phyloP scores from a whole-genome alignment of 2,888 invertebrate genomes.

The Xestobium rufovillosum region DNA sequence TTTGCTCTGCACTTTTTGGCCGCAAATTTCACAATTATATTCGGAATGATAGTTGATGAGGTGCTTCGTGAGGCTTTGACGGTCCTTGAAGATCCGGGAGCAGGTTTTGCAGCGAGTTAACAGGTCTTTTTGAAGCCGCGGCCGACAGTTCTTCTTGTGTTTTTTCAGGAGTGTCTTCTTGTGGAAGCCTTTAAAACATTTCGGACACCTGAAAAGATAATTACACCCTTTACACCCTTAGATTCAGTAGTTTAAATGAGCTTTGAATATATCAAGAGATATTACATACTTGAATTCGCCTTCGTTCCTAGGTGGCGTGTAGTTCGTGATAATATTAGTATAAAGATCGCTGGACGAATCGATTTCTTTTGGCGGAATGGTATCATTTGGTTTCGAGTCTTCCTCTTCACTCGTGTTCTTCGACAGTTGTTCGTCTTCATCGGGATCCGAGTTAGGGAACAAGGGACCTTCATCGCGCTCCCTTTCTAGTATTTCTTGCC shows the following conservation, averaged over 20 bases:
- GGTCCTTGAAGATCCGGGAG: slow-evolving; percentile 50
- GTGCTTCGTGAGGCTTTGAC: slow-evolving; percentile 49
- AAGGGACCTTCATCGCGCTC: slow-evolving; percentile 23
- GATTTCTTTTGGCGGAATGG: slow-evolving; percentile 38
- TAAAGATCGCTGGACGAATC: slow-evolving; percentile 40
- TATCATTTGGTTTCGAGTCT: slow-evolving; percentile 2
- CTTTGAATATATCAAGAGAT: no score
- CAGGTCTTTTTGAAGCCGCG: slow-evolving; percentile 46
- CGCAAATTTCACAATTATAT: slow-evolving; percentile 49
- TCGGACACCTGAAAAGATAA: slow-evolving; percentile 50
- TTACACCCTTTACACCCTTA: no score
- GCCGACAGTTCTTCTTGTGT: slow-evolving; percentile 51
- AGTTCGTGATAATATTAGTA: slow-evolving; percentile 42
- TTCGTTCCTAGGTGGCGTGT: slow-evolving; percentile 42
- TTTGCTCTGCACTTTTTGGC: slow-evolving; percentile 48
- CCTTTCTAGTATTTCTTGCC: slow-evolving; percentile 33
- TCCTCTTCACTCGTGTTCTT: no score
- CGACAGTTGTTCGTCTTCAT: slow-evolving; percentile 14
- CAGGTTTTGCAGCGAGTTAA: slow-evolving; percentile 51
- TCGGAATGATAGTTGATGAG: slow-evolving; percentile 49
- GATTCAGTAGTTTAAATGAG: no score
- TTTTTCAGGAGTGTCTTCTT: slow-evolving; percentile 50
- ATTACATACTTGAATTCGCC: slow-evolving; percentile 42
- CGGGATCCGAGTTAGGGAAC: slow-evolving; percentile 20
- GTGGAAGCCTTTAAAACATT: slow-evolving; percentile 50